Base-by-base conservation (phyloP, 2,888 invertebrate species). In the Mythimna ferrago region DNA sequence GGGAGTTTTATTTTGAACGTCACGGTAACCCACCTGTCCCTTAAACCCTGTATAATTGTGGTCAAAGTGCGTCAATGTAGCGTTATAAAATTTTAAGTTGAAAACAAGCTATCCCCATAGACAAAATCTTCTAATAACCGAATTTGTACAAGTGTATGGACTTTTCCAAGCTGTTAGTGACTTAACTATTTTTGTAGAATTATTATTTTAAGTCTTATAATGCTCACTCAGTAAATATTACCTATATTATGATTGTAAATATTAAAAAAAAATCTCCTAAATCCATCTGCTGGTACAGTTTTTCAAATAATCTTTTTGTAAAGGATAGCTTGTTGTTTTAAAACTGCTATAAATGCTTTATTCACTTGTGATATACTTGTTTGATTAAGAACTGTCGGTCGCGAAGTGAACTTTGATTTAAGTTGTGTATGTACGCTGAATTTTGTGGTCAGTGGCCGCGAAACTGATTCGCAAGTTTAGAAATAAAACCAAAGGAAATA, bases 401-500 rank as follows among this genome's bases (percentile, higher is more conserved):
- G 73, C 57, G 51, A 54, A 62, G 62, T 64, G 64, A 76, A 78
- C 54, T 77, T 74, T 60, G 56, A 51, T 74, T 77, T 76, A 65
- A 66, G 61, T 73, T 73, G 74, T 78, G 74, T 75, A 84, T 81
- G 71, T 78, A 75, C 38, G 63, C 75, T 75, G 73, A 76, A 85
- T 80, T 26, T 73, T 87, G 85, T 87, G 87, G 86, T 82, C 80
- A 64, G 73, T 76, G 75, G 66, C 79, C 76, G 78, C 86, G 82
- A 80, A 44, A 81, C 73, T 82, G 83, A 72, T 78, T 74, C 76
- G 74, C 80, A 78, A 78, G 76, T 86, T 80, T 80, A 85, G 83
- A 77, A 85, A 90, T 92, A 89, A 91, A 93, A 89, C 93, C 94
- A 94, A 94, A 94, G 93, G 93, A 93, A 93, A 93, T 93, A 93